Evolutionary conservation across 2,888 invertebrate species (phyloP).

Genomic region (Agrochola litura): DNA sequence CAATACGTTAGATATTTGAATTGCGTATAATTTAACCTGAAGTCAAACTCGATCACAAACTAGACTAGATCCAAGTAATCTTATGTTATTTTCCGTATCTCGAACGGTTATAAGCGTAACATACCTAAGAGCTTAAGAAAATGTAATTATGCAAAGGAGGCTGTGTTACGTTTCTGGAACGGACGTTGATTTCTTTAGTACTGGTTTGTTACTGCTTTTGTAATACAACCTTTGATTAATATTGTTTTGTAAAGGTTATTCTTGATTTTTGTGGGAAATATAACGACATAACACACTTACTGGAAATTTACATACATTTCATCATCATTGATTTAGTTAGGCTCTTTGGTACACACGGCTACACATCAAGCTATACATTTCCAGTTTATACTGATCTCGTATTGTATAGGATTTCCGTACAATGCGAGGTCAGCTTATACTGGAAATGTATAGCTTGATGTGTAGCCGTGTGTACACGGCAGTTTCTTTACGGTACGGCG

Average conservation of each 20-base stretch:
- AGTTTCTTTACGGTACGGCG: no score
- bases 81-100: constrained; percentile 53
- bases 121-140: constrained; percentile 52
- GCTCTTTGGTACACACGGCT: no score
- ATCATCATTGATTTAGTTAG: no score
- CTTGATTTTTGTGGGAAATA: neutral
- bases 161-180: constrained; percentile 9
- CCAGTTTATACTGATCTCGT: no score
- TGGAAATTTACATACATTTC: neutral
- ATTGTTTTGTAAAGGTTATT: constrained; percentile 8
- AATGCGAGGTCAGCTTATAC: no score
- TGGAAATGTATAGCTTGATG: no score
- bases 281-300: neutral
- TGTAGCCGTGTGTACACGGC: no score
- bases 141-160: constrained; percentile 53
- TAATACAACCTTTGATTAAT: constrained; percentile 15
- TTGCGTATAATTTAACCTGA: constrained; percentile 3
- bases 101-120: constrained; percentile 38
- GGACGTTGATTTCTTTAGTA: constrained; percentile 48
- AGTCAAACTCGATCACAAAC: constrained; percentile 13
- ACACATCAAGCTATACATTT: no score
- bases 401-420: no score
- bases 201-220: constrained; percentile 38
- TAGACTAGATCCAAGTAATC: constrained; percentile 26
- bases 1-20: neutral